Conservation (phyloP, 2,888 invertebrate genomes). For the Scaptomyza parva region DNA sequence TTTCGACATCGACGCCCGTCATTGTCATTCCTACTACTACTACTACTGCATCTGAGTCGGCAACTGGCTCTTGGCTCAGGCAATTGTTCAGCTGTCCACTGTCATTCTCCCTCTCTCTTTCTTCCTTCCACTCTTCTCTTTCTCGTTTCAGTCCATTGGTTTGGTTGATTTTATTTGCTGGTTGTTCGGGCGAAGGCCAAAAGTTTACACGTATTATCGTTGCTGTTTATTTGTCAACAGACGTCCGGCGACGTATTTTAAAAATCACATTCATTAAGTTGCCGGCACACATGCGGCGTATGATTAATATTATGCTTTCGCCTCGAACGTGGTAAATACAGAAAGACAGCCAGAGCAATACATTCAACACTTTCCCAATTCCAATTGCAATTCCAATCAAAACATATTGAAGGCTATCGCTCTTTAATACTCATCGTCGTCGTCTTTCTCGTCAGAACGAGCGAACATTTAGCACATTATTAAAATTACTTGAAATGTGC, state of each 20-base stretch:
- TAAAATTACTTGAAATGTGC: slow-evolving; percentile 78
- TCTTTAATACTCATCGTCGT: slow-evolving; percentile 47
- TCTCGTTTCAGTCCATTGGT: slow-evolving; percentile 3
- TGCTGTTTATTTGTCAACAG: slow-evolving; percentile 74
- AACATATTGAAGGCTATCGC: slow-evolving; percentile 36
- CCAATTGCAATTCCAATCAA: slow-evolving; percentile 19
- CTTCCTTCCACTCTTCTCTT: slow-evolving; percentile 24
- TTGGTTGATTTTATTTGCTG: slow-evolving; percentile 28
- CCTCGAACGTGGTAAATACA: slow-evolving; percentile 35
- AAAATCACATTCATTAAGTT: slow-evolving; percentile 56
- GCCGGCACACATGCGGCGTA: slow-evolving; percentile 61
- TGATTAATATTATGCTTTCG: slow-evolving; percentile 66
- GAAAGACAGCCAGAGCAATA: slow-evolving; percentile 5
- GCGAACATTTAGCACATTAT: slow-evolving; percentile 73
- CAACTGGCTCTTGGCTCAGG: slow-evolving; percentile 16
- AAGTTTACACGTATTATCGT: slow-evolving; percentile 75
- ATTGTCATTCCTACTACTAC: slow-evolving; percentile 51
- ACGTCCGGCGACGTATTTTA: slow-evolving; percentile 24
- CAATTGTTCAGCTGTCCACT: slow-evolving; percentile 31
- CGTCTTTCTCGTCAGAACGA: slow-evolving; percentile 59
- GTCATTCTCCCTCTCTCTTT: neutral
- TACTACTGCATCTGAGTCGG: slow-evolving; percentile 10
- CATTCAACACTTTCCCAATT: slow-evolving; percentile 6
- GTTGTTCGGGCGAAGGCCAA: slow-evolving; percentile 34
- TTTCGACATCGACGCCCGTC: slow-evolving; percentile 65